Base-by-base conservation (phyloP, 1,140 invertebrate species). In the Drosophila saltans region DNA sequence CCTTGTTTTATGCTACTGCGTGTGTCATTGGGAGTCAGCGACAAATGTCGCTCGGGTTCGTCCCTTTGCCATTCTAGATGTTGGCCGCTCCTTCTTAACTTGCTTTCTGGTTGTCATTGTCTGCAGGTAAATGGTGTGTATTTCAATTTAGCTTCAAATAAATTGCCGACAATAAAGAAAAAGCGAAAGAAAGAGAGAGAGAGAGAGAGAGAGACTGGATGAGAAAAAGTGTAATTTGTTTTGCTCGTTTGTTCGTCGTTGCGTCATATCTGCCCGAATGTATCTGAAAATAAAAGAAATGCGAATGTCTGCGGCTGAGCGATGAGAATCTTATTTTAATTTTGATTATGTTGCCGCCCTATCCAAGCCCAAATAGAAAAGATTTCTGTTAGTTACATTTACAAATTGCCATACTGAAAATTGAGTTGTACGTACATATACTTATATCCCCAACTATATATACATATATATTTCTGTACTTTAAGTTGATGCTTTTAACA, bases 281-380 rank as follows among this genome's bases (percentile, higher is more conserved):
- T 88, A 89, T 88, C 70, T 73, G 9, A 52, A 52, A 52, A 52
- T 52, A 52, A 52, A 52, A 52, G 45, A 52, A 52, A 52, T 52
- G 75, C 45, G 28, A 48, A 40, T 69, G 73, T 78, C 83, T 88
- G 84, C 78, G 68, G 48, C 78, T 89, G 84, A 88, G 84, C 73
- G 80, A 88, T 88, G 84, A 84, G 84, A 78, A 80, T 89, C 84
- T 88, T 88, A 88, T 88, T 88, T 89, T 88, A 88, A 88, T 88
- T 88, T 88, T 89, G 84, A 84, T 88, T 80, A 78, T 83, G 80
- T 81, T 68, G 66, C 58, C 6, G 57, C 40, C 63, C 56, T 41
- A 66, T 2, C 28, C 28, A 16, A 16, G 28, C 28, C 71, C 61
- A 64, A 36, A 43, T 61, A 67, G 71, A 75, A 84, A 75, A 78